Conservation (phyloP, 2,797 vertebrate species). For the Diplodus sargus region DNA sequence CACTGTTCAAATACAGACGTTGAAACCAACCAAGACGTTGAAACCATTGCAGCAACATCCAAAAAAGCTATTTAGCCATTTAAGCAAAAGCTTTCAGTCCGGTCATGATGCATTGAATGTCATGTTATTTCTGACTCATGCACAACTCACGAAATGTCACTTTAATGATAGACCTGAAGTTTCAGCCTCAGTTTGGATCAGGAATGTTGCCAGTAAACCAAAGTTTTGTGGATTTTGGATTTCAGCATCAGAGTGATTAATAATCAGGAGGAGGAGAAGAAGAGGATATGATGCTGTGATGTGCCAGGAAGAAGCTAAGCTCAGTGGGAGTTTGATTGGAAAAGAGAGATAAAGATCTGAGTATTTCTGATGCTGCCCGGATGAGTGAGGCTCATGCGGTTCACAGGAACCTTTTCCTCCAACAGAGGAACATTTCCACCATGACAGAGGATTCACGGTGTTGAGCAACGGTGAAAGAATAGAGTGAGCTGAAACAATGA, state of each 20-base stretch:
- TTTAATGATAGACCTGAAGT: not conserved
- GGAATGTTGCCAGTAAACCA: no score
- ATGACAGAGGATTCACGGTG: not conserved
- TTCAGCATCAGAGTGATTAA: not conserved
- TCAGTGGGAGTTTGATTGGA: not conserved
- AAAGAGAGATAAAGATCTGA: not conserved
- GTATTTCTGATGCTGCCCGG: not conserved
- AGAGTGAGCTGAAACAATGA: not conserved
- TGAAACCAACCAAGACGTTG: no score
- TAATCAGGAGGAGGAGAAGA: not conserved
- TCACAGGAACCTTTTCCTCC: not conserved
- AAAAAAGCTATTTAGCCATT: not conserved
- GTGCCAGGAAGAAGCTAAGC: not conserved
- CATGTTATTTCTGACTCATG: not conserved
- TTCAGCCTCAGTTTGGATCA: not conserved
- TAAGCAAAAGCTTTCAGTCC: not conserved
- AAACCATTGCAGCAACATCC: not conserved
- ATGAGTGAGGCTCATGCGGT: not conserved
- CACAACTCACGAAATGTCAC: no score
- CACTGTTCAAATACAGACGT: no score
- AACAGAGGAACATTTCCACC: not conserved
- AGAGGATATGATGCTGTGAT: not conserved
- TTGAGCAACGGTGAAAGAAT: not conserved
- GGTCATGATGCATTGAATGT: not conserved
- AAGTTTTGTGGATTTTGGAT: not conserved